These are phyloP conservation scores for Hymenochirus boettgeri DNA, from an alignment of 2,113 vertebrate species.

Conservation along the genomic window DNA sequence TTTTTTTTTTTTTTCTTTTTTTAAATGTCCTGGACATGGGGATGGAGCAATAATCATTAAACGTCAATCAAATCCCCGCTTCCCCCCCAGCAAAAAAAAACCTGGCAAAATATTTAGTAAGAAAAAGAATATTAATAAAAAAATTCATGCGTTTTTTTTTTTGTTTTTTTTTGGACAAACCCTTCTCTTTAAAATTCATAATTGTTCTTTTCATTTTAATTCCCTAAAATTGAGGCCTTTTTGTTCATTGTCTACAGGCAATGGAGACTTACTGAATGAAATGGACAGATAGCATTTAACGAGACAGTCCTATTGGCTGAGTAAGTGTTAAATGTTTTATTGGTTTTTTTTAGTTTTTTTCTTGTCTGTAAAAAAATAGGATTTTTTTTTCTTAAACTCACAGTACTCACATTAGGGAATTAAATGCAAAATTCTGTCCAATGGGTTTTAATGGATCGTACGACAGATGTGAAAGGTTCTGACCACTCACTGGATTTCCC, in stretches of 20 bases:
- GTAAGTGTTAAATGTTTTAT: not conserved
- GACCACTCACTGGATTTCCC: conserved; percentile 37
- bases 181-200: not conserved
- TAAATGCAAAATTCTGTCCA: conserved; percentile 12
- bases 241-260: conserved; percentile 15
- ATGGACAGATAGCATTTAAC: not conserved
- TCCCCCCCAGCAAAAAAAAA: not conserved
- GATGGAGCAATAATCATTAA: conserved; percentile 12
- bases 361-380: conserved; percentile 13
- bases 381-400: not conserved
- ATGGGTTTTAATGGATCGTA: conserved; percentile 3
- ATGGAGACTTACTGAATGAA: conserved; percentile 32
- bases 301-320: not conserved
- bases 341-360: conserved; percentile 1
- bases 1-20: not conserved
- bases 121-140: conserved; percentile 26
- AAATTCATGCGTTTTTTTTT: conserved; percentile 20
- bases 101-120: conserved; percentile 27
- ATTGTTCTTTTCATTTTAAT: conserved; percentile 13
- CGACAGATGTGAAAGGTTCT: conserved; percentile 36
- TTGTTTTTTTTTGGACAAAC: too few relatives aligned
- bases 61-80: not conserved
- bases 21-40: conserved; percentile 1
- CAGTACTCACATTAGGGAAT: conserved; percentile 9
- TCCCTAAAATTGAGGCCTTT: conserved; percentile 17